Percentiles rank a stretch among this genome's conserved stretches.
Evolutionary conservation across 2,797 vertebrate species (phyloP).

Genomic region (Pogoniulus pusillus): DNA sequence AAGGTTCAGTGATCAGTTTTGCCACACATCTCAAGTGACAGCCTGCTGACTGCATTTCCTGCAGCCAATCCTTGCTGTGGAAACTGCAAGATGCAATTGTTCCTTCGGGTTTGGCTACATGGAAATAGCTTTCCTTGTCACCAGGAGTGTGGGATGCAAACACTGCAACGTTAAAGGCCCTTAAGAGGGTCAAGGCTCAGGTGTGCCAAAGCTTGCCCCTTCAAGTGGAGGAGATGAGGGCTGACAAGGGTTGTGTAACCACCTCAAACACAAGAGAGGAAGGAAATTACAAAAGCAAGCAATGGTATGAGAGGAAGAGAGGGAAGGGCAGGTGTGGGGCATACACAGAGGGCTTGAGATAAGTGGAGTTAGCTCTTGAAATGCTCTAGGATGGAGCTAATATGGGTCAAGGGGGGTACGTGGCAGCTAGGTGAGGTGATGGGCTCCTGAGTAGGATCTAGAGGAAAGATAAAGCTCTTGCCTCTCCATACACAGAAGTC

Average conservation of each 20-base stretch:
- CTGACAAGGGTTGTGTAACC: not conserved
- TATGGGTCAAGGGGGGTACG: not conserved
- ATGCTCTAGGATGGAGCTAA: not conserved
- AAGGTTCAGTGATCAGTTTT: not conserved
- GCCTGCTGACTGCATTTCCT: not conserved
- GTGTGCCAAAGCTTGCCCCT: not conserved
- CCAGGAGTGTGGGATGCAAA: not conserved
- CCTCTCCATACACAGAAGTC: not conserved
- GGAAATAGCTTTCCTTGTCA: not conserved
- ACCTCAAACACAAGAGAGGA: not conserved
- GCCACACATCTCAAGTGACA: not conserved
- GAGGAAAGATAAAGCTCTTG: not conserved
- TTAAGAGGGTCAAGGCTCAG: not conserved
- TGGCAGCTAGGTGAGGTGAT: not conserved
- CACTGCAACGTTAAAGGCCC: not conserved
- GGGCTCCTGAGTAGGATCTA: not conserved
- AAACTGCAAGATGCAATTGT: rapidly evolving
- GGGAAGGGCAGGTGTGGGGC: not conserved
- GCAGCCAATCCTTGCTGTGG: not conserved
- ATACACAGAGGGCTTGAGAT: not conserved
- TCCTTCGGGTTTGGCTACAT: not conserved
- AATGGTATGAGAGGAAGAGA: not conserved
- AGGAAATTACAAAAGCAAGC: not conserved
- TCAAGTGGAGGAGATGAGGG: not conserved
- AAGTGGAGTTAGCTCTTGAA: not conserved